A percentile compares a stretch with the other conserved stretches of the same genome.
These are phyloP conservation scores for Picathartes gymnocephalus DNA, from an alignment of 2,113 vertebrate species.

Conservation along the genomic window DNA sequence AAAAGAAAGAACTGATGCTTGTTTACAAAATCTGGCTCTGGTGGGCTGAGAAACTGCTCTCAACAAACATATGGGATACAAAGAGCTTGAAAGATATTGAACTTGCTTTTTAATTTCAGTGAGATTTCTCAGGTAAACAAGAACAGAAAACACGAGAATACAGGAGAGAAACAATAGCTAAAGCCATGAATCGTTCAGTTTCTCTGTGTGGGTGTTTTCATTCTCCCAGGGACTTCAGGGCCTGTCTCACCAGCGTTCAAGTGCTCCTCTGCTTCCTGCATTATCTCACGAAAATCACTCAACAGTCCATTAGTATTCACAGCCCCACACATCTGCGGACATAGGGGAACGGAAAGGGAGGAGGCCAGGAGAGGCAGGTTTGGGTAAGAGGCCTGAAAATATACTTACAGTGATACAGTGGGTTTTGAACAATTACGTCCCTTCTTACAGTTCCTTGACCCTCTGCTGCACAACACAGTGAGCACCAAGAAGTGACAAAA, in stretches of 20 bases:
- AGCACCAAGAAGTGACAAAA: not conserved
- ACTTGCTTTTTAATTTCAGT: not conserved
- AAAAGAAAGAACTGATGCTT: not conserved
- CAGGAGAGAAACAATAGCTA: not conserved
- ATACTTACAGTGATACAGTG: not conserved
- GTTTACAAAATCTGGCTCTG: not conserved
- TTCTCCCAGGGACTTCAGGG: not conserved
- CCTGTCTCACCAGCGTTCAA: not conserved
- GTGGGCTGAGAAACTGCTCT: not conserved
- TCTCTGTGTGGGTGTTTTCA: not conserved
- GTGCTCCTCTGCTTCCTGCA: not conserved
- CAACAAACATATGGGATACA: not conserved
- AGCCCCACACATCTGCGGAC: not conserved
- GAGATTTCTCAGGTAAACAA: not conserved
- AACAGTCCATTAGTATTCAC: not conserved
- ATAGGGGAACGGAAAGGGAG: not conserved
- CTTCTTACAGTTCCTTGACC: not conserved
- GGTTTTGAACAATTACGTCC: not conserved
- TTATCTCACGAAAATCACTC: not conserved
- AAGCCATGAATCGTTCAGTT: not conserved
- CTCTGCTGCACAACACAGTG: not conserved
- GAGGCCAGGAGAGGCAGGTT: not conserved
- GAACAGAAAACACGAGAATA: not conserved
- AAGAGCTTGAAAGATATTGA: not conserved
- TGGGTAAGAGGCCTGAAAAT: not conserved